Base-by-base conservation (phyloP, 2,797 vertebrate species). In the Gymnopithys bicolor region DNA sequence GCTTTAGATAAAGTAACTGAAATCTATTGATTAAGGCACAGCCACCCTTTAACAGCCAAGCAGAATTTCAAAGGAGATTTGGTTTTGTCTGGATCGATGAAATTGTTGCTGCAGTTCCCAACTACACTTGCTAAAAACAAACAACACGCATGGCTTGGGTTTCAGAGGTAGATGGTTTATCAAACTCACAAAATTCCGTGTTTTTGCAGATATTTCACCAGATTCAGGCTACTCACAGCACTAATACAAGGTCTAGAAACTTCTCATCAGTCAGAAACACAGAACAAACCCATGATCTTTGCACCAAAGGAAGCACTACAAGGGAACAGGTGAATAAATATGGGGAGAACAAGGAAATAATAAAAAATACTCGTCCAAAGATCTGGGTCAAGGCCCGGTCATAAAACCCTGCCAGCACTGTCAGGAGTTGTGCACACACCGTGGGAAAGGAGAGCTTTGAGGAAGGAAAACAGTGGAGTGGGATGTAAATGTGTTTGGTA, bases 31-130 rank as follows among this genome's bases (percentile, higher is more conserved):
- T 91, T 18, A 69, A 84, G 55, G 80, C 83, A 41, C 39, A 19
- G 92, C 92, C 89, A 91, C 33, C 86, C 70, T 88, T 89, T 82
- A 87, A 92, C 93, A 60, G 90, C 67, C 86, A 19, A 79, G 70
- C 18, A 63, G 74, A 59, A 32, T 55, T 76, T 55, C 69, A 67
- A 51, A 48, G 71, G 62, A 94, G 87, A 52, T 66, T 32, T 69
- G 76, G 83, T 63, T 85, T 84, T 81, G 84, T 76, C 76, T 84
- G 87, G 83, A 84, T 94, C 83, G 13, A 63, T 87, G 35, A 69
- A 77, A 43, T 64, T 45, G 11, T 51, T 62, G 51, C 55, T 91
- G 80, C 85, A 69, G n/a, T 32, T 80, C 59, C 62, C 51, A 84
- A 0, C 58, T 55, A 1, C 35, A 21, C 60, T 25, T 84, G 45